These are phyloP conservation scores for Acanthaster planci DNA, from an alignment of 35 echinoderm and acorn worm genomes.

Conservation along the genomic window DNA sequence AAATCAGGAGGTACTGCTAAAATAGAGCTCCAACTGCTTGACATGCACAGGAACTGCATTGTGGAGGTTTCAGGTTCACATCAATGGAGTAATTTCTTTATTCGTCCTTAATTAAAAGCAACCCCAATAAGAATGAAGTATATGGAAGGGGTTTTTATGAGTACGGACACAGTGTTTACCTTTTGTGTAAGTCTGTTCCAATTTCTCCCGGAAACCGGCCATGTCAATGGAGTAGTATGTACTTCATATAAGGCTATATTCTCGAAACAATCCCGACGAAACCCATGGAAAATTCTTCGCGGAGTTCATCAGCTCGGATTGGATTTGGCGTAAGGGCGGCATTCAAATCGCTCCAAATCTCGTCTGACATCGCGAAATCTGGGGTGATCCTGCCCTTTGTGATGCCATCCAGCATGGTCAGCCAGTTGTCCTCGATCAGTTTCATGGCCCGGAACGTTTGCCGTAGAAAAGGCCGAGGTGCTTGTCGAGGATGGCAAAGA, in stretches of 20 bases:
- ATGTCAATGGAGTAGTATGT: conserved; percentile 45
- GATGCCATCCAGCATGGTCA: conserved; percentile 61
- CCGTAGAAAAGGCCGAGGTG: conserved; percentile 40
- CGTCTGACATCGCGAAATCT: conserved; percentile 39
- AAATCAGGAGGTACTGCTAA: too few species aligned
- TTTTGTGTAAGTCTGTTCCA: conserved; percentile 31
- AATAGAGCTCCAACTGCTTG: too few species aligned
- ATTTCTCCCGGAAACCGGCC: conserved; percentile 6
- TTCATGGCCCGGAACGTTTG: conserved; percentile 45
- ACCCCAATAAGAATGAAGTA: too few species aligned
- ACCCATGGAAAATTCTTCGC: conserved; percentile 65
- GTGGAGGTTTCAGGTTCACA: too few species aligned
- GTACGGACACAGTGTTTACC: too few species aligned
- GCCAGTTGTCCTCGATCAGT: conserved; percentile 59
- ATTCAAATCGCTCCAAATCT: conserved; percentile 32
- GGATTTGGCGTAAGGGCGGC: conserved; percentile 26
- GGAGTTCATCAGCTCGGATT: conserved; percentile 57
- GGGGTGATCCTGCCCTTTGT: conserved; percentile 46
- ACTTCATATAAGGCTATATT: conserved; percentile 70
- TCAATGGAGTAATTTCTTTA: too few species aligned
- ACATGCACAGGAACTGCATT: too few species aligned
- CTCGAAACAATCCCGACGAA: conserved; percentile 70
- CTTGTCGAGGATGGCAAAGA: too few species aligned
- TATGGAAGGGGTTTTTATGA: too few species aligned
- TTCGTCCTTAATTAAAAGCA: too few species aligned